Conservation (phyloP, 2,113 vertebrate species). For the Hirundichthys speculiger region DNA sequence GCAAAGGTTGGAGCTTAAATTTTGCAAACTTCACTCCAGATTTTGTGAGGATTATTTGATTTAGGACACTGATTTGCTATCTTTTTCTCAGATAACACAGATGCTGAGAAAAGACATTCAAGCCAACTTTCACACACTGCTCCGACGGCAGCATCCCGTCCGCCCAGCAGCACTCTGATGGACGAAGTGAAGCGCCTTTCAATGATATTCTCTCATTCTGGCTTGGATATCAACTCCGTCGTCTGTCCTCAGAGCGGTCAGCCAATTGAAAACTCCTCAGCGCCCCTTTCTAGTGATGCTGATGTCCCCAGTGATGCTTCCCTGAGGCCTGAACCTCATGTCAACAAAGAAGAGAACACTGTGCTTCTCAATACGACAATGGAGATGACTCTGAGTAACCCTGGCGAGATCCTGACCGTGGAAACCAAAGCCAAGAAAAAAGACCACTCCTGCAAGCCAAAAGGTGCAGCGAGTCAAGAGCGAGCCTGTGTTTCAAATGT, state of each 20-base stretch:
- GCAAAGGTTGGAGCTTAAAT: constrained; percentile 2
- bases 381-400: constrained; percentile 70
- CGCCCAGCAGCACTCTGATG: constrained; percentile 24
- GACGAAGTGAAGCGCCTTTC: constrained; percentile 48
- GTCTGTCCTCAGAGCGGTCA: not conserved
- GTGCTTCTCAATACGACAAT: constrained; percentile 67
- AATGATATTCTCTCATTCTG: constrained; percentile 5
- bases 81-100: constrained; percentile 16
- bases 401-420: constrained; percentile 65
- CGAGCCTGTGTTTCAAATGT: not conserved
- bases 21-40: not conserved
- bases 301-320: not conserved
- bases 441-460: constrained; percentile 1
- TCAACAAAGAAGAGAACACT: constrained; percentile 49
- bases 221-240: constrained; percentile 8
- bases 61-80: not conserved
- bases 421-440: constrained; percentile 56
- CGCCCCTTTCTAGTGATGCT: not conserved
- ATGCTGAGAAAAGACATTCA: not conserved
- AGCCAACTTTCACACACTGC: not conserved
- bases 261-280: not conserved
- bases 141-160: not conserved
- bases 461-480: constrained; percentile 15
- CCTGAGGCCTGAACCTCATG: constrained; percentile 5
- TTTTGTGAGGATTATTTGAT: too few relatives aligned